Evolutionary conservation across 2,888 invertebrate genomes (phyloP).

Genomic region (Dicranocentrus wangi): DNA sequence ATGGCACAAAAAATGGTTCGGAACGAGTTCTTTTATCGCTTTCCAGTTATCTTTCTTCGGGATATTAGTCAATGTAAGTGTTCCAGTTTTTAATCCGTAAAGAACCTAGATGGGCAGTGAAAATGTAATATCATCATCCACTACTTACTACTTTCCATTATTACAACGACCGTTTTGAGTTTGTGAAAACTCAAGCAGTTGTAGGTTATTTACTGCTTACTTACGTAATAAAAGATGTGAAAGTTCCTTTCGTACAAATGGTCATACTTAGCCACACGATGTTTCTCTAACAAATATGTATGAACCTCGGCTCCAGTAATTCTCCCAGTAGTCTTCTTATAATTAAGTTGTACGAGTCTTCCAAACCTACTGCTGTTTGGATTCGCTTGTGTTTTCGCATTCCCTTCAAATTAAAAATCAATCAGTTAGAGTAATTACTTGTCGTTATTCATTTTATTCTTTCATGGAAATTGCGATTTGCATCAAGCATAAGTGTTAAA

Average conservation of each 20-base stretch:
- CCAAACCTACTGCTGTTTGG: slow-evolving; percentile 71
- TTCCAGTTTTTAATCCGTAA: slow-evolving; percentile 47
- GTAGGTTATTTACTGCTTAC: slow-evolving; percentile 12
- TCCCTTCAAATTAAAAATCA: slow-evolving; percentile 51
- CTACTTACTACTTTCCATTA: too few relatives aligned
- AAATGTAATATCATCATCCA: too few relatives aligned
- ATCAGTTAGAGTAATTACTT: too few relatives aligned
- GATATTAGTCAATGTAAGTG: slow-evolving; percentile 19
- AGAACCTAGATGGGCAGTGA: slow-evolving; percentile 64
- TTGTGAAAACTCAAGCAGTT: too few relatives aligned
- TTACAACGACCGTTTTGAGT: too few relatives aligned
- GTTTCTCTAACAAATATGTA: slow-evolving; percentile 70
- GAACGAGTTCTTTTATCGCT: neutral
- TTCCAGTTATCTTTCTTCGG: slow-evolving; percentile 3
- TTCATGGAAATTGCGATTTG: too few relatives aligned
- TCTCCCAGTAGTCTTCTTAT: slow-evolving; percentile 39
- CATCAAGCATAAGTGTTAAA: too few relatives aligned
- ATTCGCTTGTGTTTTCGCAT: slow-evolving; percentile 69
- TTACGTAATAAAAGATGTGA: slow-evolving; percentile 71
- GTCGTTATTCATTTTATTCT: too few relatives aligned
- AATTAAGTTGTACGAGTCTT: slow-evolving; percentile 67
- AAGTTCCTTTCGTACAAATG: slow-evolving; percentile 66
- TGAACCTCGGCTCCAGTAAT: slow-evolving; percentile 69
- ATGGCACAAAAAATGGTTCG: slow-evolving; percentile 26
- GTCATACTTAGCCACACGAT: slow-evolving; percentile 68